phyloP scores from a whole-genome alignment of 2,888 invertebrate genomes.

The Tuberolachnus salignus region DNA sequence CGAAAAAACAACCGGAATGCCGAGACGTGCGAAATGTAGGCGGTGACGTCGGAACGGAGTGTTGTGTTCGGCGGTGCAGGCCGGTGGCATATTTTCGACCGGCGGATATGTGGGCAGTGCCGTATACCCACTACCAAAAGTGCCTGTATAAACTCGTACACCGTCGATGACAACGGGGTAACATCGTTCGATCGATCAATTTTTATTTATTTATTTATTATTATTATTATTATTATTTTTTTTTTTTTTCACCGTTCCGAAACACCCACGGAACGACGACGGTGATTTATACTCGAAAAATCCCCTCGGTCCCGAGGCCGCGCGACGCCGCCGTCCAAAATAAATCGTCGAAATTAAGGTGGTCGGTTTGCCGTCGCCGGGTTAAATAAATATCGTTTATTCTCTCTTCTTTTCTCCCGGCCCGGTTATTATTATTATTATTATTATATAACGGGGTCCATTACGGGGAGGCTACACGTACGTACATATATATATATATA shows the following conservation, averaged over 20 bases:
- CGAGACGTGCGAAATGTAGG: too few relatives aligned
- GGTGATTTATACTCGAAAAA: conserved; percentile 43
- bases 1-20: too few relatives aligned
- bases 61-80: neutral
- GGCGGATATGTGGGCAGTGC: too few relatives aligned
- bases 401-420: neutral
- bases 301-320: neutral
- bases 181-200: neutral
- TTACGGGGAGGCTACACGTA: conserved; percentile 12
- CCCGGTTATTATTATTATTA: too few relatives aligned
- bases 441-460: conserved; percentile 27
- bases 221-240: too few relatives aligned
- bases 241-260: too few relatives aligned
- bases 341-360: conserved; percentile 37
- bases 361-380: neutral
- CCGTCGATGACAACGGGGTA: neutral
- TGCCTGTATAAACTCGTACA: too few relatives aligned
- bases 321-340: neutral
- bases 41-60: neutral
- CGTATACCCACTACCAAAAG: too few relatives aligned
- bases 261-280: conserved; percentile 9
- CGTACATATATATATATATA: conserved; percentile 1
- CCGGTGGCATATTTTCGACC: too few relatives aligned
- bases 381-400: conserved; percentile 41
- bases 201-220: neutral